Percentiles rank a stretch among this genome's conserved stretches.
These are phyloP conservation scores for Listronotus oregonensis DNA, from an alignment of 1,140 invertebrate species.

Conservation along the genomic window DNA sequence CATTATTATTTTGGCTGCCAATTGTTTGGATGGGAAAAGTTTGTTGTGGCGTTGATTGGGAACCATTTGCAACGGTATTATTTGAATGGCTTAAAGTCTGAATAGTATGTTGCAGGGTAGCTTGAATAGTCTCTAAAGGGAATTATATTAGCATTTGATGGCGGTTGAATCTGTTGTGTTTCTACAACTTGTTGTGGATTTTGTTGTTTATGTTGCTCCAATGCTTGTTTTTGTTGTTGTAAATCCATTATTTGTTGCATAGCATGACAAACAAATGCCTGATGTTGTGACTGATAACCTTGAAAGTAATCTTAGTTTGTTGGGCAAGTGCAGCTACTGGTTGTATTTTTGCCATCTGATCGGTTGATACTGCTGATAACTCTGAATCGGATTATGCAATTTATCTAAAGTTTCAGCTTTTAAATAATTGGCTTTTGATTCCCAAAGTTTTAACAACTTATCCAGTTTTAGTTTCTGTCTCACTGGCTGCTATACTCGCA, in stretches of 20 bases:
- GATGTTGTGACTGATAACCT: slow-evolving; percentile 89
- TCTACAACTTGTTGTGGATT: slow-evolving; percentile 54
- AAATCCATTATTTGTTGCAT: slow-evolving; percentile 84
- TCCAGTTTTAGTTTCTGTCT: slow-evolving; percentile 85
- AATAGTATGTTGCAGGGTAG: slow-evolving; percentile 47
- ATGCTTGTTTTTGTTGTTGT: slow-evolving; percentile 77
- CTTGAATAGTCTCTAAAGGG: slow-evolving; percentile 48
- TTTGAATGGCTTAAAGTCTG: slow-evolving; percentile 43
- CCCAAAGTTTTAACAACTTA: slow-evolving; percentile 92
- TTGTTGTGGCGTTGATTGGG: slow-evolving; percentile 29
- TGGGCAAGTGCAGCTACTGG: slow-evolving; percentile 65
- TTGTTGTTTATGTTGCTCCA: slow-evolving; percentile 67
- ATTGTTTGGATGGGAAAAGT: slow-evolving; percentile 30
- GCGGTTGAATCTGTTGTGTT: slow-evolving; percentile 27
- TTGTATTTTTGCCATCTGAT: slow-evolving; percentile 76
- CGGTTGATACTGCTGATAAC: slow-evolving; percentile 84
- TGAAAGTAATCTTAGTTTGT: slow-evolving; percentile 56
- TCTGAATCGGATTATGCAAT: slow-evolving; percentile 75
- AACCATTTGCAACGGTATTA: slow-evolving; percentile 25
- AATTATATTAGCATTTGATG: slow-evolving; percentile 40
- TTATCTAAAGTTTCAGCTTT: slow-evolving; percentile 81
- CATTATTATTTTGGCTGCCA: slow-evolving; percentile 14
- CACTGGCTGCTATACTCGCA: slow-evolving; percentile 77
- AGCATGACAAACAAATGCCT: slow-evolving; percentile 91
- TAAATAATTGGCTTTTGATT: slow-evolving; percentile 95